Conservation (phyloP, 2,888 invertebrate genomes). For the Piscicola geometra region DNA sequence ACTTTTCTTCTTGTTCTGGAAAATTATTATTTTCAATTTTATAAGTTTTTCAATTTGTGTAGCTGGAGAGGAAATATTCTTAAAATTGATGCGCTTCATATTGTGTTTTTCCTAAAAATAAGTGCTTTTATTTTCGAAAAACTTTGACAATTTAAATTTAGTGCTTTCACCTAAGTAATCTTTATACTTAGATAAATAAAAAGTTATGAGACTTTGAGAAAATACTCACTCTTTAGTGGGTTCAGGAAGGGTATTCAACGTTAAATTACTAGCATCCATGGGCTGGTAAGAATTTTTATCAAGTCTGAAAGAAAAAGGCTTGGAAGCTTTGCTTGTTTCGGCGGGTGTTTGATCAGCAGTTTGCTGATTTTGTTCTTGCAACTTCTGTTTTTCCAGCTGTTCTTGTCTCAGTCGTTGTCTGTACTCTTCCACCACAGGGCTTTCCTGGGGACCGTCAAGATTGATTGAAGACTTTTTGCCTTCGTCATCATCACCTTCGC, state of each 20-base stretch:
- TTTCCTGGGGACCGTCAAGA: background rate
- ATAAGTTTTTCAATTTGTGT: background rate
- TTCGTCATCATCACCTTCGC: constrained; percentile 6
- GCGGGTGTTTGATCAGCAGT: too few relatives aligned
- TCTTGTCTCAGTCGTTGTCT: constrained; percentile 41
- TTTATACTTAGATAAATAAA: background rate
- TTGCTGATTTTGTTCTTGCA: background rate
- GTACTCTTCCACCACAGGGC: constrained; percentile 42
- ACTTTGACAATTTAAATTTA: constrained; percentile 3
- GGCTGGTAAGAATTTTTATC: constrained; percentile 19
- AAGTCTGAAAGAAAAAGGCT: too few relatives aligned
- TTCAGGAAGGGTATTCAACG: constrained; percentile 17
- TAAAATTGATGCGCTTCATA: background rate
- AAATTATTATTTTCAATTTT: background rate
- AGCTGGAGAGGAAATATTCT: background rate
- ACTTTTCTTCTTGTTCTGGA: constrained; percentile 13
- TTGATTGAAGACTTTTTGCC: too few relatives aligned
- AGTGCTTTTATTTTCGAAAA: background rate
- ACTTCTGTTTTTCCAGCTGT: constrained; percentile 7
- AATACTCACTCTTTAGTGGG: constrained; percentile 23
- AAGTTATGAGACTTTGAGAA: too few relatives aligned
- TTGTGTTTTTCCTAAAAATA: background rate
- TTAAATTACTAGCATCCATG: constrained; percentile 26
- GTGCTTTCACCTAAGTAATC: background rate
- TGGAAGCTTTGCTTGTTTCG: too few relatives aligned